Percentiles rank a stretch among this genome's conserved stretches.
Conservation (phyloP, 2,888 invertebrate species). For the Protodeltote pygarga region DNA sequence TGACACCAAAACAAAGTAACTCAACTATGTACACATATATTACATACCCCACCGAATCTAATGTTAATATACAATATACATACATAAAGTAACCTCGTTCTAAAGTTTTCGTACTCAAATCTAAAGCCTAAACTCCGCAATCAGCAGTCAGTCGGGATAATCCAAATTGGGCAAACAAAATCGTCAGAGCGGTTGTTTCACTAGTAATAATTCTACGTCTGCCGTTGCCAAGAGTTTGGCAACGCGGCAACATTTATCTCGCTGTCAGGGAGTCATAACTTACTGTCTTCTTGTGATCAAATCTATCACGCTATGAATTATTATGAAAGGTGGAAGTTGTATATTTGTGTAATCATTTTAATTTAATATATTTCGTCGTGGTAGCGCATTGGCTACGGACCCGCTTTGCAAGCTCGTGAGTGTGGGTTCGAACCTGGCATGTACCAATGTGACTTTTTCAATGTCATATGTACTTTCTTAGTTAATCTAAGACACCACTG, state of each 20-base stretch:
- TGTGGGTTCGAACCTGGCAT: no score
- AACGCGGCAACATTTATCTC: conserved; percentile 48
- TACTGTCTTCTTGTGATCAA: conserved; percentile 46
- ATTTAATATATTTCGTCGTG: no score
- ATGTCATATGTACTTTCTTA: no score
- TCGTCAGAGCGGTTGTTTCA: conserved; percentile 39
- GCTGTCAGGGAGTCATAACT: conserved; percentile 51
- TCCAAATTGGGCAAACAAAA: conserved; percentile 48
- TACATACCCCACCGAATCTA: not conserved
- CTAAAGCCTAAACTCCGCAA: conserved; percentile 40
- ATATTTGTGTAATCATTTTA: not conserved
- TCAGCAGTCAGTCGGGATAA: conserved; percentile 47
- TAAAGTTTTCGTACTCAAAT: conserved; percentile 33
- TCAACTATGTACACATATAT: no score
- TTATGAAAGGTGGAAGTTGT: not conserved
- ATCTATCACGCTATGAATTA: conserved; percentile 33
- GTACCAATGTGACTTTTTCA: no score
- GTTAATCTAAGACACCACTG: no score
- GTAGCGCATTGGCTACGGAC: no score
- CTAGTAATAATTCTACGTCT: conserved; percentile 23
- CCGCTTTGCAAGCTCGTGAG: no score
- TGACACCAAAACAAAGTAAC: no score
- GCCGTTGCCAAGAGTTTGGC: conserved; percentile 26
- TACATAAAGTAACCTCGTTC: conserved; percentile 7
- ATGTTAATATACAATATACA: not conserved